Evolutionary conservation across 2,113 vertebrate genomes (phyloP).

Genomic region (Triplophysa dalaica): DNA sequence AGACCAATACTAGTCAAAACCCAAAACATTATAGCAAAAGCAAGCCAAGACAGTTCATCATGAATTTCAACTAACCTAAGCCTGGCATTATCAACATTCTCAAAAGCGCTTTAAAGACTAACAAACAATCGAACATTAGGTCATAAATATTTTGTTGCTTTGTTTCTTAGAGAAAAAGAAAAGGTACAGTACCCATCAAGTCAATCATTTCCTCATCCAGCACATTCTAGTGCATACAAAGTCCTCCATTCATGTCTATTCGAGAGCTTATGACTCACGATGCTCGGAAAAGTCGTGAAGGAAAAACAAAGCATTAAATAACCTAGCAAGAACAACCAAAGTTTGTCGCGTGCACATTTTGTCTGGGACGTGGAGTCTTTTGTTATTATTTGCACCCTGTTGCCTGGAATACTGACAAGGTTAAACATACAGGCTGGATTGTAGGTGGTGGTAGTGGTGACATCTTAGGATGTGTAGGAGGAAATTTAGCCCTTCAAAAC

Average conservation of each 20-base stretch:
- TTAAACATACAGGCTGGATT: constrained; percentile 20
- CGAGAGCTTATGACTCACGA: constrained; percentile 34
- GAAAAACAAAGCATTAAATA: constrained; percentile 19
- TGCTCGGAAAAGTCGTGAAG: constrained; percentile 13
- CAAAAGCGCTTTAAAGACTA: no score
- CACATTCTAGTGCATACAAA: constrained; percentile 7
- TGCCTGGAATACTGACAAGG: constrained; percentile 15
- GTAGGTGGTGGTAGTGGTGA: constrained; percentile 14
- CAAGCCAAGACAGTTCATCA: no score
- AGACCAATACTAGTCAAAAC: no score
- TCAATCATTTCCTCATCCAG: constrained; percentile 13
- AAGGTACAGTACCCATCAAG: not conserved
- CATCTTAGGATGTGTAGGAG: constrained; percentile 32
- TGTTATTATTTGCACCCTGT: constrained; percentile 3
- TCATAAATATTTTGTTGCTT: not conserved
- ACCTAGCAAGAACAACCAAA: not conserved
- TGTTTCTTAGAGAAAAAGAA: not conserved
- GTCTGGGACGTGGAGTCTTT: constrained; percentile 5
- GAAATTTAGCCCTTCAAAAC: constrained; percentile 38
- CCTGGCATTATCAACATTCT: no score
- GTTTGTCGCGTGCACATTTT: not conserved
- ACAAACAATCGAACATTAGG: no score
- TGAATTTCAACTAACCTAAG: no score
- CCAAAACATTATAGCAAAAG: no score
- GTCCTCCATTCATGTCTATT: constrained; percentile 19